These are phyloP conservation scores for Diadumene lineata DNA, from an alignment of 92 coral and sea anemone genomes.

Conservation along the genomic window DNA sequence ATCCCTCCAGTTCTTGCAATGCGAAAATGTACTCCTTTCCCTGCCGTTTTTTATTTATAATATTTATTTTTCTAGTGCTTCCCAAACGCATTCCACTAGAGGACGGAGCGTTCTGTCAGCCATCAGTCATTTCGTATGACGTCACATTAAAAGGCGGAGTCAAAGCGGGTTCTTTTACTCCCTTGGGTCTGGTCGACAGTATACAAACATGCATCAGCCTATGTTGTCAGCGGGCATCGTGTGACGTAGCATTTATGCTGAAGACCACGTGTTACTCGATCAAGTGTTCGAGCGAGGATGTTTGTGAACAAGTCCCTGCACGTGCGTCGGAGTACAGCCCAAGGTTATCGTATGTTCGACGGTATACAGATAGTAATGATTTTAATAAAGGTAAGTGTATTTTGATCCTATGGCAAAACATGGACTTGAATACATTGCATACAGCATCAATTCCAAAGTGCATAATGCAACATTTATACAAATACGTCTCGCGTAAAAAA, in stretches of 20 bases:
- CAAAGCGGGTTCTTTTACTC: conserved; percentile 85
- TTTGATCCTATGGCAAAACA: too few relatives aligned
- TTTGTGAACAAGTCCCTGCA: conserved; percentile 87
- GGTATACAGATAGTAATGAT: conserved; percentile 53
- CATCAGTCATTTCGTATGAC: conserved; percentile 94
- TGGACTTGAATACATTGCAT: too few relatives aligned
- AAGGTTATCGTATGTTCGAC: conserved; percentile 82
- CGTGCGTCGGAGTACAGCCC: conserved; percentile 85
- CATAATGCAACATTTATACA: too few relatives aligned
- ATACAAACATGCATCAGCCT: conserved; percentile 86
- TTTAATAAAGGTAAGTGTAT: conserved; percentile 51
- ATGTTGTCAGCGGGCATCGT: conserved; percentile 79
- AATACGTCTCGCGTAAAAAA: too few relatives aligned
- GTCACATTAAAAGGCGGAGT: conserved; percentile 94
- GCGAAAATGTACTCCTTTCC: too few relatives aligned
- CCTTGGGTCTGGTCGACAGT: conserved; percentile 88
- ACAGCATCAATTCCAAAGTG: too few relatives aligned
- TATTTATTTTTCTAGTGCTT: too few relatives aligned
- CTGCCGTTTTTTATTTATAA: too few relatives aligned
- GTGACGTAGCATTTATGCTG: conserved; percentile 95
- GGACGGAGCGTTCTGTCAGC: conserved; percentile 68
- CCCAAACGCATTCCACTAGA: conserved; percentile 67
- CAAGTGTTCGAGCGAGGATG: conserved; percentile 83
- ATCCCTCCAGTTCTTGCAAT: too few relatives aligned
- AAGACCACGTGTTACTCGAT: conserved; percentile 86